Evolutionary conservation across 2,888 invertebrate genomes (phyloP), one percentile per base, ranked within the genome.

Genomic region (Gibbula magus): DNA sequence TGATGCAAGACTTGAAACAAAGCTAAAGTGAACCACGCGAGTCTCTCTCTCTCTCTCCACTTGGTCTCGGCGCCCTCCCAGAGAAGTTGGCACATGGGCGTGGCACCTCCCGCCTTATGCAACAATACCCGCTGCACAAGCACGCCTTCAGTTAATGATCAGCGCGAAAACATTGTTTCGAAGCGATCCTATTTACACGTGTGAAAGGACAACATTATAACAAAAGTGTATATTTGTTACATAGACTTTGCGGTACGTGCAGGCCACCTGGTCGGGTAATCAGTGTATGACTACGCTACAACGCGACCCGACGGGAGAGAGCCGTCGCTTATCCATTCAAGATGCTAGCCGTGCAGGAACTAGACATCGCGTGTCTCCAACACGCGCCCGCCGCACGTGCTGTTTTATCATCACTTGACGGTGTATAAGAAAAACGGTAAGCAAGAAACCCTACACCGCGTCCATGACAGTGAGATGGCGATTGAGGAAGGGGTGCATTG

Each of bases 191-290:
- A 61, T 29, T 61, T 29, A 61, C 61, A 61, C 61, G 61, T 61
- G 61, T 61, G 61, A 61, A 61, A 61, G 61, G 29, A 61, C 61
- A 61, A 61, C 61, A 61, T 61, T 61, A 22, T 29, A 61, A 61
- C 61, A 61, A 61, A 61, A 61, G 61, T 61, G 61, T 61, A 29
- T 61, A 61, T 61, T 61, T 61, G 61, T 61, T 61, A 61, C 61
- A 61, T 61, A 61, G 61, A 61, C 25, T 29, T 29, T 61, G 25
- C 29, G 29, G 61, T 61, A 29, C 29, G 61, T 61, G 61, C 25
- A 16, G 61, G 29, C 29, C 61, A 61, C 29, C 61, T 61, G 61
- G n/a, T 25, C 3, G 1, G 61, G 16, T 61, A 61, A 61, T 61
- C 29, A 61, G 56, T 22, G 56, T 29, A 16, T 25, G 29, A 29